Conservation (phyloP, 2,113 vertebrate genomes). For the Cyphomyrus discorhynchus region DNA sequence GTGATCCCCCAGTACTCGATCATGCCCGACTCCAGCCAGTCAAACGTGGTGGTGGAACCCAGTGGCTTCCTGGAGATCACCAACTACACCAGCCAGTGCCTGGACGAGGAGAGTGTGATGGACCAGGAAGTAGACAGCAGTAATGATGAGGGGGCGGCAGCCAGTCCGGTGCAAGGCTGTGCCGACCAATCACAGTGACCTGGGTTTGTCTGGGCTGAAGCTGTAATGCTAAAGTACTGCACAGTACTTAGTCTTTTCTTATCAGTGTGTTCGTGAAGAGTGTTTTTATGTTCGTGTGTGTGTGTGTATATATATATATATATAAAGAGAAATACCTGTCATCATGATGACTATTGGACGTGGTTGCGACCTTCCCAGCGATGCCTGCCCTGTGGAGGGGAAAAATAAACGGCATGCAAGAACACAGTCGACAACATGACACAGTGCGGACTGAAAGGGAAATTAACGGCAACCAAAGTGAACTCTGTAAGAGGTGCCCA, state of each 20-base stretch:
- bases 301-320: background rate
- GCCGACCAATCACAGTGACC: constrained; percentile 65
- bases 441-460: constrained; percentile 6
- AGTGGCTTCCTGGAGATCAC: constrained; percentile 95
- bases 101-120: constrained; percentile 85
- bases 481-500: background rate
- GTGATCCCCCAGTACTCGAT: constrained; percentile 94
- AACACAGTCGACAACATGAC: background rate
- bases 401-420: background rate
- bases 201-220: background rate
- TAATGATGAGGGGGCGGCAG: constrained; percentile 77
- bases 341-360: constrained; percentile 4
- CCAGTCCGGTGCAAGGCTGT: constrained; percentile 66
- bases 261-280: background rate
- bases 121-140: constrained; percentile 88
- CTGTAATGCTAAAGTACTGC: background rate
- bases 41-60: constrained; percentile 96
- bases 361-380: background rate
- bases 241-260: constrained; percentile 1
- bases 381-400: background rate
- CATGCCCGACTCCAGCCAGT: constrained; percentile 88
- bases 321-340: background rate
- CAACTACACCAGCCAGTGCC: constrained; percentile 94
- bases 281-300: constrained; percentile 12
- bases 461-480: constrained; percentile 15